Evolutionary conservation across 2,797 vertebrate species (phyloP).

Genomic region (Iguana delicatissima): DNA sequence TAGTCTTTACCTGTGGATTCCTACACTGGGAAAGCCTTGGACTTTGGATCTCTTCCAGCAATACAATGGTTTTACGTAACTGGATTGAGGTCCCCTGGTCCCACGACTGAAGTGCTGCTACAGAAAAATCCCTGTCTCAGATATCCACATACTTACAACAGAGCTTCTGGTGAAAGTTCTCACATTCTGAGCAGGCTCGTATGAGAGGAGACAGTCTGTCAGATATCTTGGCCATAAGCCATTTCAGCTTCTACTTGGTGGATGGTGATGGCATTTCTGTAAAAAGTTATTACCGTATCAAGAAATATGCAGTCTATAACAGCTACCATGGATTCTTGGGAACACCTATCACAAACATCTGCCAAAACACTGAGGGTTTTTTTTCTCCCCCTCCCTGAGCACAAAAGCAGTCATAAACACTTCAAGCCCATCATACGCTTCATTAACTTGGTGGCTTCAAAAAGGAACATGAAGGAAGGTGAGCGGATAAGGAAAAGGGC

Average conservation of each 20-base stretch:
- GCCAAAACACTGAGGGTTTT: not conserved
- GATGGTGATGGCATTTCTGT: not conserved
- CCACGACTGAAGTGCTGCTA: no score
- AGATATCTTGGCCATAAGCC: not conserved
- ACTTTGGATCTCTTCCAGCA: no score
- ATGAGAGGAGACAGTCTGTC: no score
- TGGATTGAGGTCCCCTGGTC: no score
- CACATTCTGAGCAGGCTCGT: no score
- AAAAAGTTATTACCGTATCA: not conserved
- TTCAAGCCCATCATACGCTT: slow-evolving; percentile 10
- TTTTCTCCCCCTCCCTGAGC: not conserved
- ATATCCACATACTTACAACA: no score
- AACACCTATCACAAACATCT: not conserved
- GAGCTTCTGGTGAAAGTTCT: not conserved
- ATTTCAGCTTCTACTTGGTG: not conserved
- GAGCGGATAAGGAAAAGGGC: not conserved
- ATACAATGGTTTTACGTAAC: no score
- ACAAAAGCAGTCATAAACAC: slow-evolving; percentile 29
- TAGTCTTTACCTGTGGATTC: no score
- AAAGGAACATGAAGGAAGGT: not conserved
- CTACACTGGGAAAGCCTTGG: no score
- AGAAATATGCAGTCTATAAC: not conserved
- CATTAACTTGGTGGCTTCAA: slow-evolving; percentile 6
- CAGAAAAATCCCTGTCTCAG: no score
- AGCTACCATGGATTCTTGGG: not conserved